Evolutionary conservation across 2,797 vertebrate genomes (phyloP).

Genomic region (Spinus olivaceus): DNA sequence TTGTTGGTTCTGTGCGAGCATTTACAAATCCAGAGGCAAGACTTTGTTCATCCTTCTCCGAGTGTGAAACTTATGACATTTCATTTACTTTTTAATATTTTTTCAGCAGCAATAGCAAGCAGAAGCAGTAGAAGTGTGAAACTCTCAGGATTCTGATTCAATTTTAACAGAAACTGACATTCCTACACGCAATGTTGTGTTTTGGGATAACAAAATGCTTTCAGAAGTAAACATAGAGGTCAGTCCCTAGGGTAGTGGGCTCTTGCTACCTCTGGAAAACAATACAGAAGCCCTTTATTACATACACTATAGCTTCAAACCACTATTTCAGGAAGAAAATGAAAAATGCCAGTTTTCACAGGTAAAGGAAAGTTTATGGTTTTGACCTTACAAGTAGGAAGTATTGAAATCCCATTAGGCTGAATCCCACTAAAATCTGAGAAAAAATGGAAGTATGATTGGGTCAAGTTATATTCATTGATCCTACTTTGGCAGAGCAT

Average conservation of each 20-base stretch:
- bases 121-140: not conserved
- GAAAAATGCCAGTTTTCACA: not conserved
- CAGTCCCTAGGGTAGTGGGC: not conserved
- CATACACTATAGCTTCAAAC: not conserved
- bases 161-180: not conserved
- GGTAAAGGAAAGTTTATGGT: not conserved
- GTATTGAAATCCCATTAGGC: not conserved
- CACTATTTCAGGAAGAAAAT: not conserved
- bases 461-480: not conserved
- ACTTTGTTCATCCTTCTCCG: not conserved
- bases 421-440: not conserved
- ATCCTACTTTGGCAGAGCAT: not conserved
- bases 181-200: not conserved
- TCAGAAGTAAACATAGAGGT: conserved; percentile 8
- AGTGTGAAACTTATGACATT: not conserved
- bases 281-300: not conserved
- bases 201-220: conserved; percentile 2
- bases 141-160: not conserved
- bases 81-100: not conserved
- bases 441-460: not conserved
- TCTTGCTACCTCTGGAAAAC: not conserved
- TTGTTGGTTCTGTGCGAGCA: not conserved
- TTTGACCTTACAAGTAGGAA: not conserved
- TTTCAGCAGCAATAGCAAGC: not conserved
- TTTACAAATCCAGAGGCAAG: not conserved